phyloP scores from a whole-genome alignment of 2,113 vertebrate genomes.

The Turnix velox region DNA sequence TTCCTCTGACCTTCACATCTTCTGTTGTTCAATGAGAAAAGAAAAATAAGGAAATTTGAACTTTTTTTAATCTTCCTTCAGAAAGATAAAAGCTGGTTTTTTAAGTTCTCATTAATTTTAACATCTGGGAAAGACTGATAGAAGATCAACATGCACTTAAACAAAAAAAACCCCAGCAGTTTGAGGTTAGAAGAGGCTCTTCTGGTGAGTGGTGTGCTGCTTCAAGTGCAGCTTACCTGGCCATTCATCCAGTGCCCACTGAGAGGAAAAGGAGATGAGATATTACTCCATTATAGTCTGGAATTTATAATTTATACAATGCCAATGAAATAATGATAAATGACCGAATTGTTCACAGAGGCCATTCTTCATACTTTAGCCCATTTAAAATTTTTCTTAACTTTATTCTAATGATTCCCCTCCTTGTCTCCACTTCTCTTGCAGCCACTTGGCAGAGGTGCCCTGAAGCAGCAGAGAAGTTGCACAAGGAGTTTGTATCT shows the following conservation, averaged over 20 bases:
- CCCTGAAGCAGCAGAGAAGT: not conserved
- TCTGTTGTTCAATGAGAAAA: not conserved
- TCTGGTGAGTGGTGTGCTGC: not conserved
- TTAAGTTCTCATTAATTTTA: not conserved
- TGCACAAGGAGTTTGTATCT: not conserved
- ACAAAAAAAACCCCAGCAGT: not conserved
- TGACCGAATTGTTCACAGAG: conserved; percentile 39
- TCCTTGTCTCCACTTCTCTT: not conserved
- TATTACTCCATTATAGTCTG: conserved; percentile 63
- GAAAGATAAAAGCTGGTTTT: not conserved
- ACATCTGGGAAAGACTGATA: not conserved
- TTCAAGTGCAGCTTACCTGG: conserved; percentile 17
- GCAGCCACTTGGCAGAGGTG: not conserved
- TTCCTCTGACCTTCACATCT: not conserved
- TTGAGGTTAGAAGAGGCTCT: not conserved
- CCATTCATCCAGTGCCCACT: conserved; percentile 32
- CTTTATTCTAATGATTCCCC: not conserved
- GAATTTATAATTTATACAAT: conserved; percentile 69
- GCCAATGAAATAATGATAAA: conserved; percentile 68
- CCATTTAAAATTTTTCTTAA: not conserved
- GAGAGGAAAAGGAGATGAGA: conserved; percentile 49
- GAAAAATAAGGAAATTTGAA: not conserved
- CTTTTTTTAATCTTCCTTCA: not conserved
- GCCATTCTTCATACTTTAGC: conserved; percentile 59
- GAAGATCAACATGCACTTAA: not conserved